phyloP scores from a whole-genome alignment of 2,888 invertebrate species.

The Phengaris arion region DNA sequence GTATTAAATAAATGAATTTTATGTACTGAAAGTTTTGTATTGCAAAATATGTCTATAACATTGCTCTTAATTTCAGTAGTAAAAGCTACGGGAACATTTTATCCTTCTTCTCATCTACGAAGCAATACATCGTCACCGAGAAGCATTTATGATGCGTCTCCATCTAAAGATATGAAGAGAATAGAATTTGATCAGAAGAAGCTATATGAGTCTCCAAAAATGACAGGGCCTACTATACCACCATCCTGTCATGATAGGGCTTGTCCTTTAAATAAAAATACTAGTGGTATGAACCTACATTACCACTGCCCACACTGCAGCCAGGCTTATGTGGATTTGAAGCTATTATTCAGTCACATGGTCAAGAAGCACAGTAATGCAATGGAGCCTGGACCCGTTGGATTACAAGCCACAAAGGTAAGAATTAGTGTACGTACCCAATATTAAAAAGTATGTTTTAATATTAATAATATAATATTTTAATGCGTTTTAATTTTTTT shows the following conservation, averaged over 20 bases:
- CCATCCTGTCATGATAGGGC: slow-evolving; percentile 81
- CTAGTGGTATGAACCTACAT: slow-evolving; percentile 71
- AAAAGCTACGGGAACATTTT: slow-evolving; percentile 95
- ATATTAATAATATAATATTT: slow-evolving; percentile 36
- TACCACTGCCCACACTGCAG: slow-evolving; percentile 73
- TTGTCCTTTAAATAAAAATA: slow-evolving; percentile 69
- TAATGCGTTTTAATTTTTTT: slow-evolving; percentile 24
- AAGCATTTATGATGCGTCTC: slow-evolving; percentile 76
- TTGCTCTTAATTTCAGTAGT: slow-evolving; percentile 85
- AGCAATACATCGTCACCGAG: slow-evolving; percentile 78
- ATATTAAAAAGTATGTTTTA: neutral
- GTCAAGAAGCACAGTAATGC: slow-evolving; percentile 70
- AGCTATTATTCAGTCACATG: slow-evolving; percentile 72
- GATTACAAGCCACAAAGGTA: slow-evolving; percentile 76
- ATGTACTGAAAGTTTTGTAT: neutral
- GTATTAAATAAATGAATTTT: neutral
- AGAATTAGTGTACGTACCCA: slow-evolving; percentile 34
- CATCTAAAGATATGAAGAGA: slow-evolving; percentile 75
- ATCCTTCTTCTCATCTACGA: slow-evolving; percentile 86
- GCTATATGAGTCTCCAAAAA: slow-evolving; percentile 57
- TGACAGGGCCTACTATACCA: slow-evolving; percentile 69
- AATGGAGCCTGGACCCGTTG: slow-evolving; percentile 65
- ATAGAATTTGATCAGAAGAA: slow-evolving; percentile 64
- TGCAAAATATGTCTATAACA: slow-evolving; percentile 33
- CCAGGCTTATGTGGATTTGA: slow-evolving; percentile 71